A percentile compares a stretch with the other conserved stretches of the same genome.
Evolutionary conservation across 2,797 vertebrate species (phyloP).

Genomic region (Pseudomugil tenellus): DNA sequence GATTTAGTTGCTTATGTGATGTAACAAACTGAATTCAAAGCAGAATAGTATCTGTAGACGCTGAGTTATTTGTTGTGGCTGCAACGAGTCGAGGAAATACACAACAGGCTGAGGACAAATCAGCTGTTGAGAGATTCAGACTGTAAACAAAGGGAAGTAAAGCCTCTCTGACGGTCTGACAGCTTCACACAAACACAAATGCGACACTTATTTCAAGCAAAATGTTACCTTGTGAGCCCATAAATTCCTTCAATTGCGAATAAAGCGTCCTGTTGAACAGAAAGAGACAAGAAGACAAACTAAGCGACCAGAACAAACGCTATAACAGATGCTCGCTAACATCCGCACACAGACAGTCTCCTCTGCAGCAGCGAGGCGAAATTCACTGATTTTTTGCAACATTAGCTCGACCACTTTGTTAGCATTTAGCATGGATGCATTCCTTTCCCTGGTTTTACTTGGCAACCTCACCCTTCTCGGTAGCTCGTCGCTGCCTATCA

Average conservation of each 20-base stretch:
- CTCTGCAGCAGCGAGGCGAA: constrained; percentile 25
- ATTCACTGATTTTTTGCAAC: constrained; percentile 35
- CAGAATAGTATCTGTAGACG: constrained; percentile 4
- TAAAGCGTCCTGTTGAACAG: constrained; percentile 78
- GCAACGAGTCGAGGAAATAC: constrained; percentile 34
- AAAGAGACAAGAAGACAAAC: constrained; percentile 55
- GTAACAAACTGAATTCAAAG: neutral
- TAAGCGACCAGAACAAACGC: constrained; percentile 39
- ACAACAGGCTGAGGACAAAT: constrained; percentile 67
- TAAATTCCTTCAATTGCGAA: constrained; percentile 80
- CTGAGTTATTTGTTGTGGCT: constrained; percentile 21
- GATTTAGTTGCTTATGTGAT: no score
- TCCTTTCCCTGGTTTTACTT: neutral
- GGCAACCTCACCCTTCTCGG: constrained; percentile 72
- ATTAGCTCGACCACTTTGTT: constrained; percentile 21
- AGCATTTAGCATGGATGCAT: constrained; percentile 19
- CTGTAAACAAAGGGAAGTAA: constrained; percentile 81
- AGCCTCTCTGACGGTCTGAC: constrained; percentile 26
- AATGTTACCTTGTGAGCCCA: constrained; percentile 87
- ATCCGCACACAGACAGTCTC: constrained; percentile 36
- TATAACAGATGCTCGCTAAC: constrained; percentile 38
- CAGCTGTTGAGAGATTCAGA: constrained; percentile 76
- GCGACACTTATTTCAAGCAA: constrained; percentile 1
- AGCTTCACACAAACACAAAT: constrained; percentile 30
- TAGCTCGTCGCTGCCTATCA: constrained; percentile 64